Conservation (phyloP, 2,888 invertebrate species). For the Zele albiditarsus region DNA sequence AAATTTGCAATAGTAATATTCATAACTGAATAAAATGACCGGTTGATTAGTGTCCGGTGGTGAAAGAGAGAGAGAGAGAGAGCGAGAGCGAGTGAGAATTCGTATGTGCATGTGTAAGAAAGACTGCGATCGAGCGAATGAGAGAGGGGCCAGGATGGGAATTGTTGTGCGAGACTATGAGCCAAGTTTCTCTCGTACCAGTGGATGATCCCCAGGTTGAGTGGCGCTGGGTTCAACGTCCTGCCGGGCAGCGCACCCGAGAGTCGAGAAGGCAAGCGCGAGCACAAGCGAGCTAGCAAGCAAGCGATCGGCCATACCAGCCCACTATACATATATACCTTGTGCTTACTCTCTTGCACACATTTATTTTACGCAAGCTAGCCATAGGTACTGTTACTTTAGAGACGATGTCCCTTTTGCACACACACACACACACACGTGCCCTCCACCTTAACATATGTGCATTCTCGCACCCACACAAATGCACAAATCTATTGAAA, state of each 20-base stretch:
- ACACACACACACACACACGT: constrained; percentile 47
- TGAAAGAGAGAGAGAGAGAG: not conserved
- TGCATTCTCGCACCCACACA: not conserved
- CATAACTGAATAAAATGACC: too few species aligned
- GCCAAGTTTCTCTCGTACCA: constrained; percentile 40
- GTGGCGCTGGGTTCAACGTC: constrained; percentile 73
- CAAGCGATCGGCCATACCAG: constrained; percentile 52
- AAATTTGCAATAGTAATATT: too few species aligned
- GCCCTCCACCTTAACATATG: constrained; percentile 11
- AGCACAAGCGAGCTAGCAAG: constrained; percentile 53
- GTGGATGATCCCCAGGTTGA: constrained; percentile 72
- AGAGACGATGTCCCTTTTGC: constrained; percentile 66
- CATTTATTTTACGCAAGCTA: constrained; percentile 67
- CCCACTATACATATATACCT: constrained; percentile 51
- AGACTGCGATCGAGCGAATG: not conserved
- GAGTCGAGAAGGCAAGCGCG: constrained; percentile 51
- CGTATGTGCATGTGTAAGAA: not conserved
- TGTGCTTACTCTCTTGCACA: constrained; percentile 48
- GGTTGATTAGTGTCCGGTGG: too few species aligned
- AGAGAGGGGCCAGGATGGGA: constrained; percentile 6
- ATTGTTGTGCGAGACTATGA: not conserved
- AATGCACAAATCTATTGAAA: not conserved
- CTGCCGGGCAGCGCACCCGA: constrained; percentile 72
- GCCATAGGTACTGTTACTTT: constrained; percentile 71
- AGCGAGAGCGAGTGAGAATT: not conserved